Evolutionary conservation across 2,888 invertebrate genomes (phyloP).

Genomic region (Parnassius mnemosyne): DNA sequence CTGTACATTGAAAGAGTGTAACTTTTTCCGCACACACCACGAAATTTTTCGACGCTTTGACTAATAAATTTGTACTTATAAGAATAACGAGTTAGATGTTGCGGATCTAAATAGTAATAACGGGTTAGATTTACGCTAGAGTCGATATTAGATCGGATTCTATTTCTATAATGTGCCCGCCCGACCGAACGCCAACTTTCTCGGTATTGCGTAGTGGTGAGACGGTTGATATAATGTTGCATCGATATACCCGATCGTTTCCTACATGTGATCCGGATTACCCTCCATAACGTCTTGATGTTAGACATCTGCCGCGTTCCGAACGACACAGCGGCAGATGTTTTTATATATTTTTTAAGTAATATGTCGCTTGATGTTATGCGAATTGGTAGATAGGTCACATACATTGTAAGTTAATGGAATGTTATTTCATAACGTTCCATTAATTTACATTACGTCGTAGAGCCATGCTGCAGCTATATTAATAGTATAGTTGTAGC

Average conservation of each 20-base stretch:
- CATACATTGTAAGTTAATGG: too few species aligned
- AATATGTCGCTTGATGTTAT: conserved; percentile 44
- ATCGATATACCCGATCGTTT: conserved; percentile 52
- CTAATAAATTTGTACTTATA: conserved; percentile 14
- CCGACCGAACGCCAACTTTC: conserved; percentile 44
- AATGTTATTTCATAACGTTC: background rate
- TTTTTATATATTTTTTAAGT: conserved; percentile 61
- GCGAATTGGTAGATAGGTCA: conserved; percentile 45
- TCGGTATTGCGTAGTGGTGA: conserved; percentile 31
- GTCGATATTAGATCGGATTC: conserved; percentile 44
- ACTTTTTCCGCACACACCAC: too few species aligned
- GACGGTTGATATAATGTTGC: conserved; percentile 28
- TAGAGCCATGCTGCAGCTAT: too few species aligned
- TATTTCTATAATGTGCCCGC: conserved; percentile 43
- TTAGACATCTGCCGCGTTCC: conserved; percentile 64
- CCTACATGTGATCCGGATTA: conserved; percentile 64
- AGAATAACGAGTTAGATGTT: conserved; percentile 8
- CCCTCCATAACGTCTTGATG: conserved; percentile 73
- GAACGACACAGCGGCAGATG: conserved; percentile 55
- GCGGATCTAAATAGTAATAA: conserved; percentile 30
- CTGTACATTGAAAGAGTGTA: too few species aligned
- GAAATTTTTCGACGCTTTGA: too few species aligned
- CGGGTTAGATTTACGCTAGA: conserved; percentile 32
- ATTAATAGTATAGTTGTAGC: too few species aligned
- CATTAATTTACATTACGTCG: too few species aligned